A percentile compares a stretch with the other conserved stretches of the same genome.
These are phyloP conservation scores for Calidris pugnax DNA, from an alignment of 2,113 vertebrate genomes.

Conservation along the genomic window DNA sequence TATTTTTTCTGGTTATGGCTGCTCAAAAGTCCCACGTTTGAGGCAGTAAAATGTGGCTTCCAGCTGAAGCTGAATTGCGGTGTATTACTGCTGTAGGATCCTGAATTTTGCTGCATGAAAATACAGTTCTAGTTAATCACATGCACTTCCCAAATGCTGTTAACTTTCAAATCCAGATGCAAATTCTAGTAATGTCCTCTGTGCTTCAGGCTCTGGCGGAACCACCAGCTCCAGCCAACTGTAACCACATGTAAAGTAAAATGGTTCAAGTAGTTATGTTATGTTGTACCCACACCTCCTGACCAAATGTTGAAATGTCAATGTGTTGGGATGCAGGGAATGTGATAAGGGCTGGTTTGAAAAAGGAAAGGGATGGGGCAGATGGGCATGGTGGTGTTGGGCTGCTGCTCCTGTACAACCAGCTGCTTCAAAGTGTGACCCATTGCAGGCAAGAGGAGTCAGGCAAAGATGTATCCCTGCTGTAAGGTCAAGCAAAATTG, in stretches of 20 bases:
- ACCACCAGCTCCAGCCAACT: background rate
- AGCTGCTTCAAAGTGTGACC: background rate
- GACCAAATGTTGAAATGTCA: background rate
- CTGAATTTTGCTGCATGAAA: background rate
- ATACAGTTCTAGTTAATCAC: background rate
- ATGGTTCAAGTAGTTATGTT: background rate
- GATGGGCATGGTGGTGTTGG: accelerated
- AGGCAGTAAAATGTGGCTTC: background rate
- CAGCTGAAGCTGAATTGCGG: background rate
- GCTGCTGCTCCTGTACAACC: background rate
- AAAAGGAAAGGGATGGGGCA: background rate
- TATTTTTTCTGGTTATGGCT: background rate
- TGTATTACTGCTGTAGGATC: background rate
- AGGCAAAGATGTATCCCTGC: background rate
- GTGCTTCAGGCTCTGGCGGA: background rate
- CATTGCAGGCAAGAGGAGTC: background rate
- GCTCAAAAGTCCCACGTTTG: background rate
- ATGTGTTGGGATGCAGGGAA: background rate
- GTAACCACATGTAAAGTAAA: background rate
- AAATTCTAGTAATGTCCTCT: background rate
- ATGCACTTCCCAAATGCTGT: background rate
- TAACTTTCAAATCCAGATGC: background rate
- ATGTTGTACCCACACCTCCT: background rate
- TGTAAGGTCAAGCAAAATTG: background rate
- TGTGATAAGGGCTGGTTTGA: background rate